Evolutionary conservation across 2,888 invertebrate genomes (phyloP), one percentile per base, ranked within the genome.

Genomic region (Himalopsyche anomala): DNA sequence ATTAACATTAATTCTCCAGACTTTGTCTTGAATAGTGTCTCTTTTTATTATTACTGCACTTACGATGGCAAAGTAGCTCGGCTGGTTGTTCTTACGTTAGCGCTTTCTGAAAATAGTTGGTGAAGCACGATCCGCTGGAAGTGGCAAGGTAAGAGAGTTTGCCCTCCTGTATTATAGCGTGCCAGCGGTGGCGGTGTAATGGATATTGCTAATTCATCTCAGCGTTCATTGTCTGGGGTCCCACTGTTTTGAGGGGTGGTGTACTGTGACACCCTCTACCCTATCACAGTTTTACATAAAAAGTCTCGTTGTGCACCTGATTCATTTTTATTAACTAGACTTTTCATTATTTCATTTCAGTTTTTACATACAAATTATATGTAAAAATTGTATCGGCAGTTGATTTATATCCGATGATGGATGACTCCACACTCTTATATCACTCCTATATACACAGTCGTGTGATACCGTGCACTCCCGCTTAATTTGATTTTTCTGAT

Each of bases 141-240:
- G 74, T 74, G 74, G 74, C 74, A 74, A 74, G 36, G 74, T 36
- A 36, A 74, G 74, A 74, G 28, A 74, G 38, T 74, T 36, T 15
- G 36, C 74, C 74, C 74, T 36, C 12, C 36, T 36, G 74, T 74
- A 36, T 36, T 38, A 74, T 38, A 36, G 38, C 38, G 74, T 74
- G 74, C 38, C 28, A 38, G 74, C 74, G 74, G 19, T 74, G 74
- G 74, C 74, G 74, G 19, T 38, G 74, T 74, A 74, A 74, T 74
- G 74, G 74, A 38, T 74, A 74, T 74, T 74, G 74, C 74, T 74
- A 74, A 74, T 74, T 74, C 74, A 74, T 74, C 38, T 74, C 74
- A 36, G 15, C 38, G 38, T 9, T 74, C 74, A 74, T 74, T 74
- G 74, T 74, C 74, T 74, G 38, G 74, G 51, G 74, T 36, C 36